Percentiles rank a stretch among this genome's conserved stretches.
Evolutionary conservation across 2,888 invertebrate genomes (phyloP).

Genomic region (Therioaphis trifolii): DNA sequence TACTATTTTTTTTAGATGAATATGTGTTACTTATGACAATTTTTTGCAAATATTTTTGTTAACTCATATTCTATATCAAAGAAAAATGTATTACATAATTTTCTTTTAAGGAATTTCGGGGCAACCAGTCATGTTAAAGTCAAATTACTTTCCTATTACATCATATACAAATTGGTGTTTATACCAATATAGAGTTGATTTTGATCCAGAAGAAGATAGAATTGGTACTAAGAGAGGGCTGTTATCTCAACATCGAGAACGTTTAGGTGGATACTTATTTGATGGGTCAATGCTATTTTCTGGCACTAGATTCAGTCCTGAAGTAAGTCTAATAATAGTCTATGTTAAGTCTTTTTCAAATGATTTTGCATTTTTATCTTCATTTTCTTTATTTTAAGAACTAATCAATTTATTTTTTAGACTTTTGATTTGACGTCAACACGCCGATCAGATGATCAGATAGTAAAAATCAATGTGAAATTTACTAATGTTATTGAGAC

Average conservation of each 20-base stretch:
- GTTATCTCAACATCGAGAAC: constrained; percentile 72
- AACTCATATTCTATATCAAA: too few relatives aligned
- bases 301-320: constrained; percentile 69
- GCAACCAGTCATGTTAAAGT: constrained; percentile 70
- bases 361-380: too few relatives aligned
- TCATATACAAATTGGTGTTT: constrained; percentile 77
- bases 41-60: too few relatives aligned
- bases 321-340: too few relatives aligned
- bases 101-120: constrained; percentile 70
- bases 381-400: too few relatives aligned
- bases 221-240: constrained; percentile 75
- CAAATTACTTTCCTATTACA: constrained; percentile 79
- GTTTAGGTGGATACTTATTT: constrained; percentile 77
- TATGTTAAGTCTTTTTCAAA: too few relatives aligned
- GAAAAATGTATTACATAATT: too few relatives aligned
- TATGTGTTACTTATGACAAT: too few relatives aligned
- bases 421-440: constrained; percentile 74
- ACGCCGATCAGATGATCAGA: constrained; percentile 71
- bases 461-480: constrained; percentile 69
- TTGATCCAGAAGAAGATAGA: constrained; percentile 78
- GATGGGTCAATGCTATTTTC: constrained; percentile 81
- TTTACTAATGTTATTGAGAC: constrained; percentile 75
- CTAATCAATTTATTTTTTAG: constrained; percentile 68
- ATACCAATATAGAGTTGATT: constrained; percentile 81
- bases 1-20: too few relatives aligned